phyloP scores from a whole-genome alignment of 2,888 invertebrate genomes.

The Scaptomyza cyrtandrae region DNA sequence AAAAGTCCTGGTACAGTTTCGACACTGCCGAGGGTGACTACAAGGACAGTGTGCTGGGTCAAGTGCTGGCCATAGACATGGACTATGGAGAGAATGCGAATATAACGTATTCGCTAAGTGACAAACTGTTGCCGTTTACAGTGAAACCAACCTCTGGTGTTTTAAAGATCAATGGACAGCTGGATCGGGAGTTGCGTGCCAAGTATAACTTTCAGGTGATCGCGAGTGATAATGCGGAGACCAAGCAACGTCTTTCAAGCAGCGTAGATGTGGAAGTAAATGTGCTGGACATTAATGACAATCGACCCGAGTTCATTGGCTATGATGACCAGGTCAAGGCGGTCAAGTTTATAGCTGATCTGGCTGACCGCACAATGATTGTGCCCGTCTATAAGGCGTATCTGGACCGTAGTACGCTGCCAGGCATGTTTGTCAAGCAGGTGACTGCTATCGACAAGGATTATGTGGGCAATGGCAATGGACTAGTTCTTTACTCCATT shows the following conservation, averaged over 20 bases:
- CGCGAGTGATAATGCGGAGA: slow-evolving; percentile 89
- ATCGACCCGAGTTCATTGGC: slow-evolving; percentile 91
- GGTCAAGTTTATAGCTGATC: slow-evolving; percentile 69
- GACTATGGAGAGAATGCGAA: slow-evolving; percentile 93
- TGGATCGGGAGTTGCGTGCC: slow-evolving; percentile 91
- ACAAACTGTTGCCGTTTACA: slow-evolving; percentile 88
- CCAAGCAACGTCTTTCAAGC: slow-evolving; percentile 87
- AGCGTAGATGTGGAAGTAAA: slow-evolving; percentile 92
- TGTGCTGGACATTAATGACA: slow-evolving; percentile 93
- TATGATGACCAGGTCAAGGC: slow-evolving; percentile 87
- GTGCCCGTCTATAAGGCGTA: slow-evolving; percentile 91
- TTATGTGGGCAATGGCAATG: slow-evolving; percentile 94
- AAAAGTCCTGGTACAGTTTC: slow-evolving; percentile 93
- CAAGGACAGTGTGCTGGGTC: slow-evolving; percentile 89
- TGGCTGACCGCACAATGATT: slow-evolving; percentile 73
- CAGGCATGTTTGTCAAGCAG: slow-evolving; percentile 90
- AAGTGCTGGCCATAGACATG: slow-evolving; percentile 90
- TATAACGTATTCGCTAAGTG: slow-evolving; percentile 89
- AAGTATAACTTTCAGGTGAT: slow-evolving; percentile 90
- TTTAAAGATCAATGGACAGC: slow-evolving; percentile 89
- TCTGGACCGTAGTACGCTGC: slow-evolving; percentile 90
- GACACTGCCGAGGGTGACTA: slow-evolving; percentile 92
- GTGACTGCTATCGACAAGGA: slow-evolving; percentile 94
- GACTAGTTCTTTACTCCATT: slow-evolving; percentile 91
- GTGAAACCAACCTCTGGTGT: slow-evolving; percentile 89